phyloP scores from a whole-genome alignment of 2,888 invertebrate species.

The Odontocolon sp. region DNA sequence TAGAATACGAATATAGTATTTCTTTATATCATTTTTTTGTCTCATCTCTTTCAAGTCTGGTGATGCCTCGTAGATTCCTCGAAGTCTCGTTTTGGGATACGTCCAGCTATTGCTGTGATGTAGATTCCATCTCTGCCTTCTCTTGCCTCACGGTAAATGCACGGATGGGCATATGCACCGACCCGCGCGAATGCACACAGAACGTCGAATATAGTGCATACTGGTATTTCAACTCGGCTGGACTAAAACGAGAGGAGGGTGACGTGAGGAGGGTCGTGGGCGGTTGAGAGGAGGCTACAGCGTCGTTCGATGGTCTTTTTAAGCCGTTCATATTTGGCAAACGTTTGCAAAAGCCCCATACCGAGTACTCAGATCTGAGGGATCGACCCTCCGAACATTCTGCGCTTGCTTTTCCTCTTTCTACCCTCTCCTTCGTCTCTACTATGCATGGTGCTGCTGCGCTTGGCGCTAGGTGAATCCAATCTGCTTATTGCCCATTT shows the following conservation, averaged over 20 bases:
- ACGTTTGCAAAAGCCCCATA: constrained; percentile 59
- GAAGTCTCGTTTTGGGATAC: constrained; percentile 62
- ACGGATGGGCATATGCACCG: constrained; percentile 53
- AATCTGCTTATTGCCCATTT: constrained; percentile 75
- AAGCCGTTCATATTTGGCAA: constrained; percentile 70
- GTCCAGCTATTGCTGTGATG: constrained; percentile 59
- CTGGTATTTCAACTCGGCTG: constrained; percentile 39
- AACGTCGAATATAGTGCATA: constrained; percentile 28
- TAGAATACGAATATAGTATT: not conserved
- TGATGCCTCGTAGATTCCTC: constrained; percentile 39
- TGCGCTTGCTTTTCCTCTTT: constrained; percentile 31
- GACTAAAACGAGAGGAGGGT: constrained; percentile 19
- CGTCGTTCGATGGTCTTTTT: constrained; percentile 64
- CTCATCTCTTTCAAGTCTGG: constrained; percentile 30
- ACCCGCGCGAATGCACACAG: constrained; percentile 23
- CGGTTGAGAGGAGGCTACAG: too few species aligned
- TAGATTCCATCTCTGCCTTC: constrained; percentile 22
- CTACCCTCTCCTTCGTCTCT: constrained; percentile 20
- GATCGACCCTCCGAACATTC: constrained; percentile 3
- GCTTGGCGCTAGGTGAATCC: constrained; percentile 68
- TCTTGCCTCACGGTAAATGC: constrained; percentile 45
- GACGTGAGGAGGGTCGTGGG: not conserved
- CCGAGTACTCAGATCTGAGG: constrained; percentile 20
- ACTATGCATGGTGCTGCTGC: constrained; percentile 34
- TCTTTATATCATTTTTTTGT: constrained; percentile 24